Conservation (phyloP, 2,113 vertebrate genomes). For the Edolisoma coerulescens region DNA sequence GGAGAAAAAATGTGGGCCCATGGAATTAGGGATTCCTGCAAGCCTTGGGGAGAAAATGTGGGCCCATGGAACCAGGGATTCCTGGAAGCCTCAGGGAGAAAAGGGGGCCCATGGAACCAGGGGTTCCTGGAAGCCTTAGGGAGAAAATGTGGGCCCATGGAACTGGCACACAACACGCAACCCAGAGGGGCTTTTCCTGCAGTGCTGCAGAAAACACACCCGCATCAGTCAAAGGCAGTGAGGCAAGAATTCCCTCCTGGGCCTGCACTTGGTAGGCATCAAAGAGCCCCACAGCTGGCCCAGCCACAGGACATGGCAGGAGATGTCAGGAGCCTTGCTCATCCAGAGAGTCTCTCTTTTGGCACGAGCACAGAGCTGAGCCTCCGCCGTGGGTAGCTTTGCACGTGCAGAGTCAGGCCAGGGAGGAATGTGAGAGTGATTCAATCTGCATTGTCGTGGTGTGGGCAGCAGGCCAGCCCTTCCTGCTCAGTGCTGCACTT, state of each 20-base stretch:
- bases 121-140: background rate
- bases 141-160: no score
- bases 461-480: background rate
- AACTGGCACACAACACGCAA: fast-evolving
- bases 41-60: background rate
- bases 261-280: background rate
- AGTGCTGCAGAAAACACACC: background rate
- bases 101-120: background rate
- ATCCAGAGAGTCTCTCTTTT: background rate
- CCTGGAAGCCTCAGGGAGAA: background rate
- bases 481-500: background rate
- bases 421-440: background rate
- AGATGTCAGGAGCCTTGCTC: background rate
- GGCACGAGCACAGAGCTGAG: background rate
- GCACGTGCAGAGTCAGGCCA: background rate
- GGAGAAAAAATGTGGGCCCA: background rate
- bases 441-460: background rate
- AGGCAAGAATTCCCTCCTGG: background rate
- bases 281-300: background rate
- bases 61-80: background rate
- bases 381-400: background rate
- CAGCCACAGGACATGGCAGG: background rate
- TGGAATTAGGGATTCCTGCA: background rate
- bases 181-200: background rate
- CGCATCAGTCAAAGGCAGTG: background rate